Evolutionary conservation across 2,113 vertebrate genomes (phyloP).

Genomic region (Rhea americana): DNA sequence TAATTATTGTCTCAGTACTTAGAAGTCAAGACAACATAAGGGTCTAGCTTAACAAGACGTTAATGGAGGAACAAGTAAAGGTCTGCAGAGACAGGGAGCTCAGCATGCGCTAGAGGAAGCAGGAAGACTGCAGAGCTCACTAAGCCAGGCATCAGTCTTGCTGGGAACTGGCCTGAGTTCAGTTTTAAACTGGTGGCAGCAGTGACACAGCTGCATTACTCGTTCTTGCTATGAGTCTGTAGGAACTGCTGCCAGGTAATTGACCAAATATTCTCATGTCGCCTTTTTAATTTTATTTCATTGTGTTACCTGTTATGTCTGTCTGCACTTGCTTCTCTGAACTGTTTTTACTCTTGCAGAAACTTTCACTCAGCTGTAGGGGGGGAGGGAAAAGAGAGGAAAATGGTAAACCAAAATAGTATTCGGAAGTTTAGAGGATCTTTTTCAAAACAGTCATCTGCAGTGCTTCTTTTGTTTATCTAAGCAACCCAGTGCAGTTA

Average conservation of each 20-base stretch:
- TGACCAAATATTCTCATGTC: rapidly evolving
- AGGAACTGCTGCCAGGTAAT: too few species aligned
- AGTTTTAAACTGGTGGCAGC: not conserved
- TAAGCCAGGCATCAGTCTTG: not conserved
- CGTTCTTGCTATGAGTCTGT: not conserved
- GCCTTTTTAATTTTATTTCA: not conserved
- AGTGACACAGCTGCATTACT: not conserved
- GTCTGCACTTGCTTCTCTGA: not conserved
- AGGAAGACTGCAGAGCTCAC: not conserved
- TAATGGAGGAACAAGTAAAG: not conserved
- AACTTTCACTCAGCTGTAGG: conserved; percentile 41
- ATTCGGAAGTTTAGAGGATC: not conserved
- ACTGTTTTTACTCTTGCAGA: not conserved
- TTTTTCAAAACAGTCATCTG: too few species aligned
- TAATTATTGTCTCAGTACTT: not conserved
- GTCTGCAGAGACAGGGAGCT: not conserved
- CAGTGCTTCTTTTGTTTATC: rapidly evolving
- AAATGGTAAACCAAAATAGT: not conserved
- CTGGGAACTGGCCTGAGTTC: not conserved
- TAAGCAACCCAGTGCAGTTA: not conserved
- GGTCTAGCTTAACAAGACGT: not conserved
- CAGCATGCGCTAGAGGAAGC: not conserved
- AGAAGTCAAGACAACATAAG: not conserved
- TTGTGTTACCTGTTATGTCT: conserved; percentile 26
- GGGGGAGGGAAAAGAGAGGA: not conserved